These are phyloP conservation scores for Atrina japonica DNA, from an alignment of 2,888 invertebrate genomes.

Conservation along the genomic window DNA sequence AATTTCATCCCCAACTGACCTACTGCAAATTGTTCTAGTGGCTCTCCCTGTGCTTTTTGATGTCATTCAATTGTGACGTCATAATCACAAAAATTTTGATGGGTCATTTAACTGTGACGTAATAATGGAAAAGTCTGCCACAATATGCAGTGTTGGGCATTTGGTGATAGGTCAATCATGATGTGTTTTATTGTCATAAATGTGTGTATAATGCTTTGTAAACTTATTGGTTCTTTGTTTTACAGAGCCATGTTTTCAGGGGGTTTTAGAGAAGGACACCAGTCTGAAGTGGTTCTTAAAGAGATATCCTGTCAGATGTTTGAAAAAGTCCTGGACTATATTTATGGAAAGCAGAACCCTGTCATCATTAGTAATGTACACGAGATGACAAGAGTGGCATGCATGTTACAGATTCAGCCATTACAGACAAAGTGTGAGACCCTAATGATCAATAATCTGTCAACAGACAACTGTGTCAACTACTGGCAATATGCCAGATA, in stretches of 20 bases:
- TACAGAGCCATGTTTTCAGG: constrained; percentile 12
- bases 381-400: not conserved
- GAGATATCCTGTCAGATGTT: not conserved
- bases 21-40: no score
- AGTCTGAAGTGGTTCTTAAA: not conserved
- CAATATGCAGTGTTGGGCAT: no score
- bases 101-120: no score
- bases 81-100: no score
- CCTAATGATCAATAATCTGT: not conserved
- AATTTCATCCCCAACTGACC: no score
- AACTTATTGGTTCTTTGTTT: not conserved
- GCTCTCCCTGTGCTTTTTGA: no score
- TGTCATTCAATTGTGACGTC: no score
- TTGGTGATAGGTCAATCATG: no score
- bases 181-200: not conserved
- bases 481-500: constrained; percentile 1
- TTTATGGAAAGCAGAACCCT: constrained; percentile 7
- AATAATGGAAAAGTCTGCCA: no score
- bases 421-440: constrained; percentile 4
- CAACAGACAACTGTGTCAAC: not conserved
- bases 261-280: not conserved
- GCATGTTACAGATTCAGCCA: constrained; percentile 10
- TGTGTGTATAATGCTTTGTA: not conserved
- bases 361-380: not conserved
- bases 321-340: constrained; percentile 1